phyloP scores from a whole-genome alignment of 1,140 invertebrate genomes.

The Calephelis nemesis region DNA sequence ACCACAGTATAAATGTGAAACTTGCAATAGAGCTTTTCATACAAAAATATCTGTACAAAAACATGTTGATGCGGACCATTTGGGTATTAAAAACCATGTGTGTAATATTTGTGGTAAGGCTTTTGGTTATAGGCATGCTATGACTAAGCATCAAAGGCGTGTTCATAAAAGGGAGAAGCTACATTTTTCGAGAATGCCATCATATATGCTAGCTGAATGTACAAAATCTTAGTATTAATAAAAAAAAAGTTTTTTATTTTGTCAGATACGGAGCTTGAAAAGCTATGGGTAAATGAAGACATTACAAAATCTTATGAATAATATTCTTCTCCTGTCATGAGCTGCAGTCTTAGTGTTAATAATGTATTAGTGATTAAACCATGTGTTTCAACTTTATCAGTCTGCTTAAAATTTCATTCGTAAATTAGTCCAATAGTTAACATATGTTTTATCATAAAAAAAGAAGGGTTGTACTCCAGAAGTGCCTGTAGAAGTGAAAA shows the following conservation, averaged over 20 bases:
- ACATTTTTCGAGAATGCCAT: constrained; percentile 50
- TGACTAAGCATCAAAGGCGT: constrained; percentile 75
- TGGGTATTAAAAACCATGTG: constrained; percentile 75
- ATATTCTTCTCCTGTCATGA: no score
- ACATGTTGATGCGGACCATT: constrained; percentile 73
- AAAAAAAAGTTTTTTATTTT: constrained; percentile 20
- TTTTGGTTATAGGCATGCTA: constrained; percentile 75
- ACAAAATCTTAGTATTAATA: not conserved
- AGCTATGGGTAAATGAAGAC: not conserved
- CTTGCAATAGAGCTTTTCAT: constrained; percentile 61
- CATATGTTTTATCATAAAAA: no score
- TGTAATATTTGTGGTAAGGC: constrained; percentile 77
- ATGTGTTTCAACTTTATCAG: no score
- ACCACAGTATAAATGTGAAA: constrained; percentile 58
- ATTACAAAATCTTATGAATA: no score
- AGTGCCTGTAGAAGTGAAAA: no score
- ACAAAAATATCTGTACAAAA: constrained; percentile 54
- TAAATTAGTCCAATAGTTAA: no score
- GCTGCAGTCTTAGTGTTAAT: no score
- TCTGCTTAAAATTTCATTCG: no score
- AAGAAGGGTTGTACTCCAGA: no score
- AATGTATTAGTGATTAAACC: no score
- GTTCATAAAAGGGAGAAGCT: constrained; percentile 74
- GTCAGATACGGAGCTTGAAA: no score
- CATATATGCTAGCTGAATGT: constrained; percentile 34